A percentile compares a stretch with the other conserved stretches of the same genome.
Conservation (phyloP, 2,888 invertebrate genomes). For the Altica lythri region DNA sequence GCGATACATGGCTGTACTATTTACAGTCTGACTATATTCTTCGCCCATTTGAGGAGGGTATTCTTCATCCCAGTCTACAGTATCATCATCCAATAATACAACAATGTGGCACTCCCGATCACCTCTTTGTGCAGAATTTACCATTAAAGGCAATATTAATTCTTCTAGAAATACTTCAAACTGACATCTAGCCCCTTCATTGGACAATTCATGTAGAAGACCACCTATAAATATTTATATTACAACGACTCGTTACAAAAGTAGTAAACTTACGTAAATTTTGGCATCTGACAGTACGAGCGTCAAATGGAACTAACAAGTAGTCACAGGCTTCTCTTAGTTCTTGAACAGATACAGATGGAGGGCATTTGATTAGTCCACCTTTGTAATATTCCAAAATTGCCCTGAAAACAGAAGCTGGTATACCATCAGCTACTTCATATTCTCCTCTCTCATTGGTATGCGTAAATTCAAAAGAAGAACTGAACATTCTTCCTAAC, state of each 20-base stretch:
- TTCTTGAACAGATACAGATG: conserved; percentile 94
- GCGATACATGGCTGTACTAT: conserved; percentile 93
- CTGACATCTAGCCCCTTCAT: conserved; percentile 98
- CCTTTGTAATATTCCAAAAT: conserved; percentile 94
- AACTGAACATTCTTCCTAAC: conserved; percentile 98
- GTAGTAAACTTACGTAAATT: conserved; percentile 77
- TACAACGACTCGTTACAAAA: too few relatives aligned
- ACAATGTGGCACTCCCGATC: conserved; percentile 98
- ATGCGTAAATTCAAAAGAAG: conserved; percentile 87
- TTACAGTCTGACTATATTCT: conserved; percentile 96
- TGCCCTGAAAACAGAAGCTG: conserved; percentile 91
- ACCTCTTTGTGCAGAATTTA: conserved; percentile 88
- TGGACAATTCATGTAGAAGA: conserved; percentile 95
- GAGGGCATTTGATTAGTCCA: conserved; percentile 91
- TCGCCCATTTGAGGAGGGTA: conserved; percentile 99
- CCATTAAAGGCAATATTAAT: conserved; percentile 95
- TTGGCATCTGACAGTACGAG: conserved; percentile 92
- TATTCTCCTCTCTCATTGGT: conserved; percentile 97
- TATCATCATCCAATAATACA: conserved; percentile 93
- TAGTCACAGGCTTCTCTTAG: conserved; percentile 98
- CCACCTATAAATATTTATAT: conserved; percentile 67
- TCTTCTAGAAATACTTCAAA: conserved; percentile 96
- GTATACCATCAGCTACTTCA: conserved; percentile 94
- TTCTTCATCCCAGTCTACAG: conserved; percentile 97
- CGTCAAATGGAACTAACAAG: conserved; percentile 95